phyloP scores from a whole-genome alignment of 2,113 vertebrate genomes.

The Prunella fulvescens region DNA sequence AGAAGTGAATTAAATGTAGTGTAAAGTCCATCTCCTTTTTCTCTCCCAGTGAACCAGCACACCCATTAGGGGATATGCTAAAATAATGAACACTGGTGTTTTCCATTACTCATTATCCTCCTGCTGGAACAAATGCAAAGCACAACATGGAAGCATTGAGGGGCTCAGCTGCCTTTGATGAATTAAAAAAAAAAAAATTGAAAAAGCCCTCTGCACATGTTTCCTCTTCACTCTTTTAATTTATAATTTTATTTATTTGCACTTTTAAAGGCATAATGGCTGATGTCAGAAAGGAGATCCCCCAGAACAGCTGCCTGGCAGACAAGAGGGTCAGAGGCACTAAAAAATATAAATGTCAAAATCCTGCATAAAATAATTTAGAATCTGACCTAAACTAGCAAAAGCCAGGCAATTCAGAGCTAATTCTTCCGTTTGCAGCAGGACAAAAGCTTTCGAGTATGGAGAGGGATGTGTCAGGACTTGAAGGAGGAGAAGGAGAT shows the following conservation, averaged over 20 bases:
- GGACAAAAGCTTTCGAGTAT: not conserved
- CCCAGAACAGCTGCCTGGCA: not conserved
- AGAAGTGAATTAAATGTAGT: not conserved
- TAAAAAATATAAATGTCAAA: not conserved
- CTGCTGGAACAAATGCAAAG: not conserved
- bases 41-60: not conserved
- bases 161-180: constrained; percentile 27
- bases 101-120: not conserved
- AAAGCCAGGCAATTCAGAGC: not conserved
- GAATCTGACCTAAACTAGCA: not conserved
- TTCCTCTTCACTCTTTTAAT: not conserved
- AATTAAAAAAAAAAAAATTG: not conserved
- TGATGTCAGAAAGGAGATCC: not conserved
- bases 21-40: not conserved
- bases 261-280: not conserved
- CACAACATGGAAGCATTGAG: not conserved
- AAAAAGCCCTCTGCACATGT: not conserved
- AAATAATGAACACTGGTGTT: not conserved
- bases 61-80: not conserved
- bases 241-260: constrained; percentile 13
- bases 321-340: not conserved
- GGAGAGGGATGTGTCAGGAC: not conserved
- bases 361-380: not conserved
- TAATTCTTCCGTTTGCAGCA: not conserved
- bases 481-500: not conserved